These are phyloP conservation scores for Cyprinella venusta DNA, from an alignment of 2,797 vertebrate genomes.

Conservation along the genomic window DNA sequence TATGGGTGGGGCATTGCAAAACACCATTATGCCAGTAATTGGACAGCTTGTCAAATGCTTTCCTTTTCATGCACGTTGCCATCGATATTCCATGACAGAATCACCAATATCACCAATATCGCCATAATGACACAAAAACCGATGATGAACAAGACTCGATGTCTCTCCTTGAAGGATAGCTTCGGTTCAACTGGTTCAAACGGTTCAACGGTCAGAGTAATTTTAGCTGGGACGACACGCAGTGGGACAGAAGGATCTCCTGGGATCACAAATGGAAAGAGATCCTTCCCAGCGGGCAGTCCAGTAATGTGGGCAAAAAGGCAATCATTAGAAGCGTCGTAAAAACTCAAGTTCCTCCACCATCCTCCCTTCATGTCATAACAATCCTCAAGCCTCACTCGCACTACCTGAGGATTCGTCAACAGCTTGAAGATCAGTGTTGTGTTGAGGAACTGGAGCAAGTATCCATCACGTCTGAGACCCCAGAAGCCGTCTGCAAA, in stretches of 20 bases:
- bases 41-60: too few relatives aligned
- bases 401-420: constrained; percentile 12
- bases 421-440: background rate
- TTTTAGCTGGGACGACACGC: constrained; percentile 23
- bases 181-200: background rate
- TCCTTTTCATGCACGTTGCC: too few relatives aligned
- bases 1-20: too few relatives aligned
- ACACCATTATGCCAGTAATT: too few relatives aligned
- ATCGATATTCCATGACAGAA: background rate
- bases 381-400: constrained; percentile 12
- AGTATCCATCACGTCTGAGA: constrained; percentile 18
- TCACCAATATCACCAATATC: background rate
- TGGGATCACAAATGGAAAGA: background rate
- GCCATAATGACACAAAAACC: background rate
- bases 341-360: constrained; percentile 29
- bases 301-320: background rate
- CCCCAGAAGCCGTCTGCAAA: constrained; percentile 1
- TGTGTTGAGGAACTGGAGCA: constrained; percentile 1
- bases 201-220: background rate
- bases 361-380: too few relatives aligned
- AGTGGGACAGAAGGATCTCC: background rate
- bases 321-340: background rate
- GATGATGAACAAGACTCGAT: background rate
- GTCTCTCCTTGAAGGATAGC: background rate
- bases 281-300: background rate